Base-by-base conservation (phyloP, 1,140 invertebrate genomes). In the Trichoplusia ni region DNA sequence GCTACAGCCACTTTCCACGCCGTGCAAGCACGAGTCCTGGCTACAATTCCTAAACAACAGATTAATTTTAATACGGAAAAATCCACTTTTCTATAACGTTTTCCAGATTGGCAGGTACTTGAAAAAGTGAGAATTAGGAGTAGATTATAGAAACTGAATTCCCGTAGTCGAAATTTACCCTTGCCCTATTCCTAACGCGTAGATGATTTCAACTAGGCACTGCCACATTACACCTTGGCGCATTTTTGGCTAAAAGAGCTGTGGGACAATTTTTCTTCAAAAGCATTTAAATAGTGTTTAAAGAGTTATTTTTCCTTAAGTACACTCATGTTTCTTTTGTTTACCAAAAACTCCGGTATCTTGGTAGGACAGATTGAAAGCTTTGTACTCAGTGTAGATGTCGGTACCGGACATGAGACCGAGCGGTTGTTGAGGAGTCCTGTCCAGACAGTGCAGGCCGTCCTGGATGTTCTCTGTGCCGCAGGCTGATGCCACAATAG, bases 301-400 rank as follows among this genome's bases (percentile, higher is more conserved):
- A n/a, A n/a, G n/a, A n/a, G n/a, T n/a, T n/a, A n/a, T n/a, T n/a
- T n/a, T n/a, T n/a, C n/a, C n/a, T n/a, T n/a, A n/a, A n/a, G n/a
- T n/a, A n/a, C n/a, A n/a, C n/a, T n/a, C n/a, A n/a, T n/a, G n/a
- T n/a, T n/a, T n/a, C n/a, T n/a, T n/a, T n/a, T n/a, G n/a, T 72
- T 71, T 47, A 88, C 83, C 85, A 68, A 86, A 86, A 27, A 82
- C 14, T 5, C 85, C 85, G 27, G 71, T 75, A 0, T 88, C 82
- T 0, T 6, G 25, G 54, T 86, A 88, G 1, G 85, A 79, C 4
- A 88, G 73, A 33, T 84, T 84, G 44, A 88, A 88, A 0, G 81
- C 81, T 37, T 60, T 75, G 40, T 70, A 85, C 0, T 76, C 47
- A 0, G 82, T 80, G 49, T 62, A 74, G 1, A 79, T 11, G 29